Evolutionary conservation across 2,113 vertebrate species (phyloP).

Genomic region (Anas platyrhynchos): DNA sequence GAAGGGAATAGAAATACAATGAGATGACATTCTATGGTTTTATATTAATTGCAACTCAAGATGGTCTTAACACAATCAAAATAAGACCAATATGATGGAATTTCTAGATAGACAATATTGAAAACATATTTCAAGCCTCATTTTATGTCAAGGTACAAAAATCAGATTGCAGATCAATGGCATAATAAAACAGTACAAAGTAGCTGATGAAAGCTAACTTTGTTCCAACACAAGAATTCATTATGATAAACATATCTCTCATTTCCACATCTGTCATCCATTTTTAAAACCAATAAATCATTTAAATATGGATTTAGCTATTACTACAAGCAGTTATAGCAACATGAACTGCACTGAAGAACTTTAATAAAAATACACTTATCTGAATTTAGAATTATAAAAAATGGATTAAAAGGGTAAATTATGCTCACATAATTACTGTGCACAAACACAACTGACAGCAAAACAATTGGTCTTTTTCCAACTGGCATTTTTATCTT

Average conservation of each 20-base stretch:
- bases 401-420: background rate
- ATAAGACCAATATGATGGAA: slow-evolving; percentile 13
- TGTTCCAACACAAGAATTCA: slow-evolving; percentile 36
- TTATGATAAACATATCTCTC: slow-evolving; percentile 33
- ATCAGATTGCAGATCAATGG: slow-evolving; percentile 42
- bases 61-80: slow-evolving; percentile 20
- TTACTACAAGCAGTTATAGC: background rate
- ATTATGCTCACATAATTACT: background rate
- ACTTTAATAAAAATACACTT: background rate
- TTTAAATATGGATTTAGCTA: slow-evolving; percentile 40
- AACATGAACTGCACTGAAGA: background rate
- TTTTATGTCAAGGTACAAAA: slow-evolving; percentile 41
- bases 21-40: background rate
- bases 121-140: slow-evolving; percentile 36
- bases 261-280: slow-evolving; percentile 51
- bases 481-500: background rate
- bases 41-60: slow-evolving; percentile 43
- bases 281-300: slow-evolving; percentile 43
- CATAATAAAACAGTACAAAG: slow-evolving; percentile 48
- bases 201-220: slow-evolving; percentile 58
- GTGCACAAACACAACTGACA: background rate
- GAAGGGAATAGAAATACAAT: slow-evolving; percentile 29
- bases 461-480: background rate
- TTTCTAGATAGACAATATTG: slow-evolving; percentile 31
- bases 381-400: background rate